Evolutionary conservation across 2,113 vertebrate genomes (phyloP).

Genomic region (Hippopotamus amphibius): DNA sequence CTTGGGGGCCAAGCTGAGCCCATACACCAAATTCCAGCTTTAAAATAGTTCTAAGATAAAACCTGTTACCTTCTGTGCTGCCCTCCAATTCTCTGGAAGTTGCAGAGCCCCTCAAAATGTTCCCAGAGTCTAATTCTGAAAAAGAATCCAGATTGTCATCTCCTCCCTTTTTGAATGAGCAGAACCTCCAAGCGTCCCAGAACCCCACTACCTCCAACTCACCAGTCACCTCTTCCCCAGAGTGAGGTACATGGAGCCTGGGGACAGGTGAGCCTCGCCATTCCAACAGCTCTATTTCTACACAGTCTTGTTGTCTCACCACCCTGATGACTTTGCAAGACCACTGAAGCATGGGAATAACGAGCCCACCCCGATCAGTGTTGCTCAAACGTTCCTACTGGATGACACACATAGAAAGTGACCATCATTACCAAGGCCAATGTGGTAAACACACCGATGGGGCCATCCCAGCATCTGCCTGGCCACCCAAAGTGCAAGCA

Average conservation of each 20-base stretch:
- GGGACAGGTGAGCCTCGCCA: neutral
- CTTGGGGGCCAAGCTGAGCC: neutral
- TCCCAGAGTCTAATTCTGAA: neutral
- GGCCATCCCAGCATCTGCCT: neutral
- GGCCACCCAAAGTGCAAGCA: neutral
- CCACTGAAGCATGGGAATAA: neutral
- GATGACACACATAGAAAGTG: too few species aligned
- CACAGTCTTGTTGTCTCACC: neutral
- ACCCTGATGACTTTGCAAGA: neutral
- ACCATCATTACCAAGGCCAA: neutral
- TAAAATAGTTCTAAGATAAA: neutral
- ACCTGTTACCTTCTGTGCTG: too few species aligned
- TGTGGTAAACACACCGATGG: neutral
- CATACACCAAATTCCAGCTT: neutral
- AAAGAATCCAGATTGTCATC: neutral
- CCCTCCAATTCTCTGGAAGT: neutral
- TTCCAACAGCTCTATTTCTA: neutral
- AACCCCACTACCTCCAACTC: neutral
- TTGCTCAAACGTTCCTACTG: neutral
- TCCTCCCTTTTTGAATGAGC: neutral
- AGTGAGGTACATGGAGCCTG: accelerated
- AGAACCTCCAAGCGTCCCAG: neutral
- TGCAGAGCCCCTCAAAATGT: neutral
- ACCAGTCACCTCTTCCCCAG: accelerated
- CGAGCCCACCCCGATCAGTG: accelerated